A percentile compares a stretch with the other conserved stretches of the same genome.
phyloP scores from a whole-genome alignment of 2,113 vertebrate species.

The Ictalurus punctatus region DNA sequence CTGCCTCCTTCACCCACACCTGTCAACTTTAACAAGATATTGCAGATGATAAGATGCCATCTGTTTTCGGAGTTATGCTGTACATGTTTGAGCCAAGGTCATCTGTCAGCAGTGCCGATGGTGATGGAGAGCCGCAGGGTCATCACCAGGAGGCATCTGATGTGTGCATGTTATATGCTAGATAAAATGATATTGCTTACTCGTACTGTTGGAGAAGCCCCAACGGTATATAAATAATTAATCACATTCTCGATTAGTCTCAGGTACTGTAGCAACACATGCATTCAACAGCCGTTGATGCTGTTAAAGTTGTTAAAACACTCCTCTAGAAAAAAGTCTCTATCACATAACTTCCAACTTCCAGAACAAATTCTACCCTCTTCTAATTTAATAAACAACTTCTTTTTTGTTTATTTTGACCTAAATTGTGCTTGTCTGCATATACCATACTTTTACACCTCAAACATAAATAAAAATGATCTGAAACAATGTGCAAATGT shows the following conservation, averaged over 20 bases:
- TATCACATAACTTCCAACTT: neutral
- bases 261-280: neutral
- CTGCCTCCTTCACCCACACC: neutral
- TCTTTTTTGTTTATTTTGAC: neutral
- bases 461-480: neutral
- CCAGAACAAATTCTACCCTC: neutral
- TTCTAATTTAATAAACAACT: neutral
- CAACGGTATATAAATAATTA: neutral
- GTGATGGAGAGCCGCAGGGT: neutral
- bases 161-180: neutral
- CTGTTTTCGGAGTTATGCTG: neutral
- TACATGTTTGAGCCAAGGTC: neutral
- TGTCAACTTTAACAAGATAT: slow-evolving; percentile 5
- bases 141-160: neutral
- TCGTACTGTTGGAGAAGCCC: neutral
- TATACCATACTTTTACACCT: neutral
- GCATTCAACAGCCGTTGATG: neutral
- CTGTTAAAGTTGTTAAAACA: neutral
- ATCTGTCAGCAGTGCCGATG: too few relatives aligned
- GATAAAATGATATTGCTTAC: neutral
- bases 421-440: neutral
- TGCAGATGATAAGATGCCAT: neutral
- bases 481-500: neutral
- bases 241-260: neutral
- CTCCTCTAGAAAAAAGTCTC: neutral